Evolutionary conservation across 2,888 invertebrate genomes (phyloP).

Genomic region (Ormia ochracea): DNA sequence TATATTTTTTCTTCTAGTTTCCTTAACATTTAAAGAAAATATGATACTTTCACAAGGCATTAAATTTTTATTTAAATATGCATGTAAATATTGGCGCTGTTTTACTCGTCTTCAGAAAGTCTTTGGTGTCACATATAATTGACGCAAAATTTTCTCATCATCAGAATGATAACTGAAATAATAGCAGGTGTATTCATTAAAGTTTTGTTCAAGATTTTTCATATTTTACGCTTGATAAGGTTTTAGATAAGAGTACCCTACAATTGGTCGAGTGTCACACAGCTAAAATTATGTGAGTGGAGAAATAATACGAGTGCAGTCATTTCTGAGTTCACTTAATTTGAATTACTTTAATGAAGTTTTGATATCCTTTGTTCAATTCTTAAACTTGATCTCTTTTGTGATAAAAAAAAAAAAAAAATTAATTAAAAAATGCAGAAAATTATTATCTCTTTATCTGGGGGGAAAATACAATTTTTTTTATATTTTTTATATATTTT

Average conservation of each 20-base stretch:
- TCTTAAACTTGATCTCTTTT: too few relatives aligned
- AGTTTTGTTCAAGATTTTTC: constrained; percentile 38
- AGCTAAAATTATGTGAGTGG: background rate
- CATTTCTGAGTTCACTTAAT: too few relatives aligned
- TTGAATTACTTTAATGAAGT: too few relatives aligned
- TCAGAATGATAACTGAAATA: constrained; percentile 31
- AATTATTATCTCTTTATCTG: too few relatives aligned
- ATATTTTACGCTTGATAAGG: constrained; percentile 46
- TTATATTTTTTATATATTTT: too few relatives aligned
- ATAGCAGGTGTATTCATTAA: constrained; percentile 46
- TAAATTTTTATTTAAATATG: constrained; percentile 53
- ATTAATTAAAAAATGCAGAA: too few relatives aligned
- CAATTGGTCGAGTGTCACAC: background rate
- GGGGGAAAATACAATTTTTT: too few relatives aligned
- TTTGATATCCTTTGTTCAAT: too few relatives aligned
- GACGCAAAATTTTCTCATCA: constrained; percentile 43
- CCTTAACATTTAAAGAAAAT: constrained; percentile 33
- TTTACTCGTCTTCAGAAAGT: background rate
- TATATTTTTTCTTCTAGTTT: background rate
- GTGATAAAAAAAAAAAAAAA: too few relatives aligned
- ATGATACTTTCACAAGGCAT: constrained; percentile 54
- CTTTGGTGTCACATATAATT: constrained; percentile 24
- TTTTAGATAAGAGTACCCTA: background rate
- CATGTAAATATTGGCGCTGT: constrained; percentile 6
- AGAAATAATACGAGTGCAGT: background rate